phyloP scores from a whole-genome alignment of 2,888 invertebrate genomes.

The Spilarctia lutea region DNA sequence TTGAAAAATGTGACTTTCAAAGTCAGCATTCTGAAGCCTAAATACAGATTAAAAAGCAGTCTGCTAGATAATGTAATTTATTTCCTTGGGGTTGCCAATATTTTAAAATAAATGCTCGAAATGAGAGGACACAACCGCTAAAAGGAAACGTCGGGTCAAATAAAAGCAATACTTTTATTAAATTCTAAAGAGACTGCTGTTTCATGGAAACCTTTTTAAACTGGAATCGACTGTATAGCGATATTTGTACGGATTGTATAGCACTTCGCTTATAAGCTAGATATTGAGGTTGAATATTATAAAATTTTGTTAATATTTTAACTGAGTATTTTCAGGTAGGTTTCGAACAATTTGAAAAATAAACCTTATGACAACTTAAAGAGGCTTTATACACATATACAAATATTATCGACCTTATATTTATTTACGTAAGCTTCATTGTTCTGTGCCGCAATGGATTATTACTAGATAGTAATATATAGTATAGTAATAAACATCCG shows the following conservation, averaged over 20 bases:
- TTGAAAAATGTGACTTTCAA: background rate
- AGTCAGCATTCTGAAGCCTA: background rate
- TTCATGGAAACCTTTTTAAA: slow-evolving; percentile 5
- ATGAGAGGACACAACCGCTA: background rate
- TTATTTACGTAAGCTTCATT: too few relatives aligned
- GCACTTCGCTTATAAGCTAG: background rate
- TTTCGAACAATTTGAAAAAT: too few relatives aligned
- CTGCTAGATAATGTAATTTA: slow-evolving; percentile 8
- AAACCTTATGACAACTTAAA: too few relatives aligned
- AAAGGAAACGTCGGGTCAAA: slow-evolving; percentile 6
- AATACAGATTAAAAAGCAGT: slow-evolving; percentile 15
- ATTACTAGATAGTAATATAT: too few relatives aligned
- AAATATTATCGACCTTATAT: too few relatives aligned
- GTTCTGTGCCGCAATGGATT: too few relatives aligned
- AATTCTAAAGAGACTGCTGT: slow-evolving; percentile 10
- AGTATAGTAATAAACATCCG: too few relatives aligned
- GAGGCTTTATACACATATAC: too few relatives aligned
- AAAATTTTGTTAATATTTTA: too few relatives aligned
- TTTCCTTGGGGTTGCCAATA: slow-evolving; percentile 6
- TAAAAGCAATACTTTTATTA: slow-evolving; percentile 13
- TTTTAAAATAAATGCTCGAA: slow-evolving; percentile 17
- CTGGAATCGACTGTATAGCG: background rate
- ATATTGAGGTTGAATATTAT: background rate
- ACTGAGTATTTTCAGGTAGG: too few relatives aligned
- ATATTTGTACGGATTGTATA: background rate